A percentile compares a stretch with the other conserved stretches of the same genome.
phyloP scores from a whole-genome alignment of 2,888 invertebrate genomes.

The Eudemis profundana region DNA sequence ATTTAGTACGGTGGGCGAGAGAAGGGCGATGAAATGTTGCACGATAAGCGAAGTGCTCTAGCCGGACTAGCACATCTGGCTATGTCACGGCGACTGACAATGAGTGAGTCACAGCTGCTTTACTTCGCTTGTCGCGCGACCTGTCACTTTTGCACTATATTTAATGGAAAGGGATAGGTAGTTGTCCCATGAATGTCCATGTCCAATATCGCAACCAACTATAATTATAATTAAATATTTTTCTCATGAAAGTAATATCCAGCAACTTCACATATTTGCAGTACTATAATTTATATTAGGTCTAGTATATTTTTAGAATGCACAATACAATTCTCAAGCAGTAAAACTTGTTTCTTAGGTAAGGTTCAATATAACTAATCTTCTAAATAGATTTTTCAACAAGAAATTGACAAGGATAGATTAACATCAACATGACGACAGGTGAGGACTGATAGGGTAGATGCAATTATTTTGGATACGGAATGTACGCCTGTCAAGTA shows the following conservation, averaged over 20 bases:
- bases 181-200: too few relatives aligned
- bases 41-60: too few relatives aligned
- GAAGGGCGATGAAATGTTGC: too few relatives aligned
- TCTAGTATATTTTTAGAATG: neutral
- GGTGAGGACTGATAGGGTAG: conserved; percentile 39
- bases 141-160: too few relatives aligned
- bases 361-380: too few relatives aligned
- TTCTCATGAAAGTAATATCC: neutral
- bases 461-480: conserved; percentile 29
- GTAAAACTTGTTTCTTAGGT: neutral
- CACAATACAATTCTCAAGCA: neutral
- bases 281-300: neutral
- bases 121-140: too few relatives aligned
- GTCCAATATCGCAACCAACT: neutral
- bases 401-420: neutral
- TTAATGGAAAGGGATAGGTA: too few relatives aligned
- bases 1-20: too few relatives aligned
- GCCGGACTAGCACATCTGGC: too few relatives aligned
- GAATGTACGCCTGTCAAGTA: conserved; percentile 19
- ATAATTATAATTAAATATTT: neutral
- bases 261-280: neutral
- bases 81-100: too few relatives aligned
- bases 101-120: too few relatives aligned
- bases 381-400: neutral
- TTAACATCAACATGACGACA: conserved; percentile 6